These are phyloP conservation scores for Morinoia aosen DNA, from an alignment of 2,888 invertebrate genomes.

Conservation along the genomic window DNA sequence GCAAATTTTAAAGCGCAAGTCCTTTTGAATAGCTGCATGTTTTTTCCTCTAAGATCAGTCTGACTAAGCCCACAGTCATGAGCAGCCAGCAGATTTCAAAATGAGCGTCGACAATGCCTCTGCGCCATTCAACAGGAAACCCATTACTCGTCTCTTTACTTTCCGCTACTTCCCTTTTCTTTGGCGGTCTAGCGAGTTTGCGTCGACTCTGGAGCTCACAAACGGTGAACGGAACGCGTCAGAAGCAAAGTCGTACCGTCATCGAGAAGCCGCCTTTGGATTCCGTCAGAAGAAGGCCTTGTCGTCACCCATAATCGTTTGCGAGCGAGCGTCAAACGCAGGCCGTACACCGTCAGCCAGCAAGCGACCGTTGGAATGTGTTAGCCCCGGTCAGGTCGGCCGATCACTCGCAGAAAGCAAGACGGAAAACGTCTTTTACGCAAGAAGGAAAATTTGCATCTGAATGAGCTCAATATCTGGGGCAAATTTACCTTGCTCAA, in stretches of 20 bases:
- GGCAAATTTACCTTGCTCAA: neutral
- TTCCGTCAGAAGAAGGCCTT: neutral
- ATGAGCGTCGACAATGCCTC: neutral
- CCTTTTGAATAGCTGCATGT: neutral
- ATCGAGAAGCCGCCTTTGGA: neutral
- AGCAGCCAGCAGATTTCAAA: neutral
- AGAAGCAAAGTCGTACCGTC: neutral
- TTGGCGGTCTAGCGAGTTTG: neutral
- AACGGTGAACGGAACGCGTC: neutral
- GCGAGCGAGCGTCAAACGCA: neutral
- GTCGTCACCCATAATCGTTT: neutral
- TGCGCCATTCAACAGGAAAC: neutral
- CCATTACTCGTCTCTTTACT: neutral
- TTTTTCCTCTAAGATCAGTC: neutral
- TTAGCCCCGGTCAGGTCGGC: neutral
- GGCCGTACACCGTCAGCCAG: too few relatives aligned
- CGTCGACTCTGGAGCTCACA: neutral
- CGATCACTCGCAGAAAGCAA: neutral
- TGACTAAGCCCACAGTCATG: neutral
- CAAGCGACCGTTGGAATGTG: too few relatives aligned
- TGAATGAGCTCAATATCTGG: slow-evolving; percentile 3
- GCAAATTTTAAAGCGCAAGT: neutral
- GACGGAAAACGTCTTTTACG: neutral
- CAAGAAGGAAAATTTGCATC: slow-evolving; percentile 10
- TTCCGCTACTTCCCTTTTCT: neutral